These are phyloP conservation scores for Brachyptera putata DNA, from an alignment of 2,888 invertebrate species.

Conservation along the genomic window DNA sequence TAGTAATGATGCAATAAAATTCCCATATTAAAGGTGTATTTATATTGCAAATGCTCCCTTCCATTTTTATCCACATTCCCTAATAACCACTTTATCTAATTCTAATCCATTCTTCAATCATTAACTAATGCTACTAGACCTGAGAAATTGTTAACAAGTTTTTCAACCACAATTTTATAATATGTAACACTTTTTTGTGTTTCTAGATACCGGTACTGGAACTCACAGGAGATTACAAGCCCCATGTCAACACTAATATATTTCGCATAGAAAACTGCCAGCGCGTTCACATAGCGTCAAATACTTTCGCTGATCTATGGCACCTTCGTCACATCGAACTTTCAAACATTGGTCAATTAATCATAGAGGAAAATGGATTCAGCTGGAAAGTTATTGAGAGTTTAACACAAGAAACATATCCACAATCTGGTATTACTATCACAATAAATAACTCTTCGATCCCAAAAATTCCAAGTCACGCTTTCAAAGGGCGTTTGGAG, in stretches of 20 bases:
- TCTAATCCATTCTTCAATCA: no score
- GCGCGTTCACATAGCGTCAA: conserved; percentile 53
- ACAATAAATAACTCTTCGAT: conserved; percentile 44
- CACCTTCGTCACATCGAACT: conserved; percentile 61
- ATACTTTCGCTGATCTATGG: conserved; percentile 57
- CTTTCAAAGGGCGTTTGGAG: conserved; percentile 68
- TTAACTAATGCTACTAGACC: no score
- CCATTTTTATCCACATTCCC: no score
- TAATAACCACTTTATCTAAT: no score
- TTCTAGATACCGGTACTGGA: conserved; percentile 53
- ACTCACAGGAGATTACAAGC: conserved; percentile 52
- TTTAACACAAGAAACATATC: conserved; percentile 37
- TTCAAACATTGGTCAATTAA: conserved; percentile 57
- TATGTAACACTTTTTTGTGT: no score
- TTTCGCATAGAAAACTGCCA: conserved; percentile 66
- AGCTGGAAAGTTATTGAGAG: conserved; percentile 47
- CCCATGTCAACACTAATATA: conserved; percentile 52
- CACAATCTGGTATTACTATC: conserved; percentile 44
- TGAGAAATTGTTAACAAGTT: no score
- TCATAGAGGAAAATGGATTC: conserved; percentile 58
- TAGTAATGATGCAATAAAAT: no score
- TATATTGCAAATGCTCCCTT: no score
- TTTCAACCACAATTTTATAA: no score
- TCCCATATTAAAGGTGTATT: no score
- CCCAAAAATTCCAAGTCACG: conserved; percentile 47